These are phyloP conservation scores for Barbus barbus DNA, from an alignment of 2,113 vertebrate species.

Conservation along the genomic window DNA sequence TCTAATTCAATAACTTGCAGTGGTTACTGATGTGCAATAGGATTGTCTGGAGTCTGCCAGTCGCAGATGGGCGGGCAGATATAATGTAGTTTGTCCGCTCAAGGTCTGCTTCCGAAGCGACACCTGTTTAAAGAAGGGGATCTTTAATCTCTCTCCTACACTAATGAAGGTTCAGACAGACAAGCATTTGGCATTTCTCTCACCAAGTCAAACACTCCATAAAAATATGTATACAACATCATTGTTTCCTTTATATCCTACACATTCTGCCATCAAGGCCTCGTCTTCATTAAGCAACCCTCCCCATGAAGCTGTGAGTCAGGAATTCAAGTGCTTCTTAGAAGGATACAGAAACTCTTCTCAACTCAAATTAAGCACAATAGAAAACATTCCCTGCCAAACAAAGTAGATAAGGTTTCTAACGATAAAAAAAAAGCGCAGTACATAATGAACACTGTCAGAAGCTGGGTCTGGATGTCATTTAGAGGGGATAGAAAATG, in stretches of 20 bases:
- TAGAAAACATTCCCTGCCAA: conserved; percentile 31
- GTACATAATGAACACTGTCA: conserved; percentile 67
- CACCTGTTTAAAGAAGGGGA: conserved; percentile 79
- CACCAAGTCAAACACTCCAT: neutral
- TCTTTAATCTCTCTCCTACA: conserved; percentile 73
- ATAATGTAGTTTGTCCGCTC: conserved; percentile 68
- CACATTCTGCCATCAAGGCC: neutral
- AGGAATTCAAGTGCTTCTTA: conserved; percentile 24
- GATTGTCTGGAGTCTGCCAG: conserved; percentile 78
- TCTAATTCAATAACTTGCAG: conserved; percentile 79
- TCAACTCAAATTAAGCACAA: conserved; percentile 44
- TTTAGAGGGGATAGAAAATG: conserved; percentile 71
- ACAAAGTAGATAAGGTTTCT: conserved; percentile 60
- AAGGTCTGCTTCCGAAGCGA: conserved; percentile 73
- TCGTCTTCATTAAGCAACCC: neutral
- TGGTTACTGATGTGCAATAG: conserved; percentile 78
- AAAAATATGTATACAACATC: neutral
- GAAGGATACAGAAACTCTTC: conserved; percentile 9
- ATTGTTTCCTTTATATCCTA: neutral
- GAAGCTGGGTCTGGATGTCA: conserved; percentile 68
- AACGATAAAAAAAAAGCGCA: conserved; percentile 22
- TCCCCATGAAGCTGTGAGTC: conserved; percentile 43
- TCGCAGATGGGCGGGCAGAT: conserved; percentile 72
- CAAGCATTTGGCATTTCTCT: conserved; percentile 43
- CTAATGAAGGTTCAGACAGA: conserved; percentile 69